These are phyloP conservation scores for Apaloderma vittatum DNA, from an alignment of 2,113 vertebrate genomes.

Conservation along the genomic window DNA sequence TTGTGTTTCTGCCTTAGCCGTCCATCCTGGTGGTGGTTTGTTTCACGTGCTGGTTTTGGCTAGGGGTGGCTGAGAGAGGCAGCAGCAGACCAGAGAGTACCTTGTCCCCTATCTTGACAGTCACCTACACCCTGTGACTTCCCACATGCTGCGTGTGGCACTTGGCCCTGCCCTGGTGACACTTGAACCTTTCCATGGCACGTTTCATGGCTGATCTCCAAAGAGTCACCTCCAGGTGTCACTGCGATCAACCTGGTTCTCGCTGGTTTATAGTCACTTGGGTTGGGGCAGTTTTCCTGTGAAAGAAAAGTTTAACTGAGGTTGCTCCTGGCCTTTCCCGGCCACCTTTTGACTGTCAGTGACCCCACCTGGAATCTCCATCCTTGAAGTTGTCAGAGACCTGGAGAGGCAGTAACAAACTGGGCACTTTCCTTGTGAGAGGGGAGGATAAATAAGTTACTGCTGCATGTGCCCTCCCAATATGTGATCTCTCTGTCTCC, in stretches of 20 bases:
- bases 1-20: not conserved
- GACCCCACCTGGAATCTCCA: not conserved
- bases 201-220: not conserved
- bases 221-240: not conserved
- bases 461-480: accelerated
- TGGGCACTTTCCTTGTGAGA: not conserved
- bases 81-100: not conserved
- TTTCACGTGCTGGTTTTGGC: not conserved
- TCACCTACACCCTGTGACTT: not conserved
- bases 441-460: not conserved
- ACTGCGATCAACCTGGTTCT: not conserved
- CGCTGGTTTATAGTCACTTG: not conserved
- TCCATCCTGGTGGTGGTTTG: not conserved
- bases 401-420: not conserved
- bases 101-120: not conserved
- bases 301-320: not conserved
- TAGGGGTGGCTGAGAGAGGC: not conserved
- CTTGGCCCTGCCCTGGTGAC: not conserved
- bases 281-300: not conserved
- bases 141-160: accelerated
- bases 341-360: not conserved
- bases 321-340: not conserved
- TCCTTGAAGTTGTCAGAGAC: not conserved
- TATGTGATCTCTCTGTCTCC: not conserved
- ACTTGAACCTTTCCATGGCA: not conserved